Evolutionary conservation across 92 coral and sea anemone species (phyloP), one percentile per base, ranked within the genome.

Genomic region (Phenganax stokvisi): DNA sequence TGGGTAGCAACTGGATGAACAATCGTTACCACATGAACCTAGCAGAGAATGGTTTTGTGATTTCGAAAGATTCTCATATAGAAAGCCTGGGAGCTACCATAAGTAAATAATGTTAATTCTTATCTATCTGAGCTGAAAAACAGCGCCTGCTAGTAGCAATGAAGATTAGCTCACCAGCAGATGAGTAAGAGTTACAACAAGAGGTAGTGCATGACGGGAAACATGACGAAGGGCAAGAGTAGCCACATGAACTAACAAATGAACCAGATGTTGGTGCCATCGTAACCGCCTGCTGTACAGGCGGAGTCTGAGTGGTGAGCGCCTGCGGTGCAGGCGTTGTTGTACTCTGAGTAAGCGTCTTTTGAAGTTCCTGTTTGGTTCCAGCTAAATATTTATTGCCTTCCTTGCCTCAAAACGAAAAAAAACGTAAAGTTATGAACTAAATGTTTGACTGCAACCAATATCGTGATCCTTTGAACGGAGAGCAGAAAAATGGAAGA

Each of bases 1-100:
- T 6, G 73, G 73, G 47, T 28, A 68, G 73, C 73, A 68, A 68
- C 73, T 68, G 52, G 73, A 68, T 68, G 73, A 27, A 37, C 73
- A 68, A 8, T 52, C 73, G 29, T 17, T 68, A 0, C 73, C 73
- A 68, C 73, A 68, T 30, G 73, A 68, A 28, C 73, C 73, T 68
- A 68, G 0, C 9, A 30, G 4, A 68, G 9, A 68, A 5, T 6
- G 2, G 16, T 10, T 28, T 12, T 20, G 25, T 20, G 25, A 20
- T 20, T 20, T 20, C 25, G 25, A 20, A 20, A 20, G 4, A 64
- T 64, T 10, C 27, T 20, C 37, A 20, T 17, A 64, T 20, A 13
- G 3, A 61, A 61, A 61, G 67, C 13, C 67, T 61, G 67, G 67
- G 47, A 37, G 8, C 17, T 61, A n/a, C 5, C n/a, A 7, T 3